These are phyloP conservation scores for Pseudorhombus dupliciocellatus DNA, from an alignment of 2,113 vertebrate species.

Conservation along the genomic window DNA sequence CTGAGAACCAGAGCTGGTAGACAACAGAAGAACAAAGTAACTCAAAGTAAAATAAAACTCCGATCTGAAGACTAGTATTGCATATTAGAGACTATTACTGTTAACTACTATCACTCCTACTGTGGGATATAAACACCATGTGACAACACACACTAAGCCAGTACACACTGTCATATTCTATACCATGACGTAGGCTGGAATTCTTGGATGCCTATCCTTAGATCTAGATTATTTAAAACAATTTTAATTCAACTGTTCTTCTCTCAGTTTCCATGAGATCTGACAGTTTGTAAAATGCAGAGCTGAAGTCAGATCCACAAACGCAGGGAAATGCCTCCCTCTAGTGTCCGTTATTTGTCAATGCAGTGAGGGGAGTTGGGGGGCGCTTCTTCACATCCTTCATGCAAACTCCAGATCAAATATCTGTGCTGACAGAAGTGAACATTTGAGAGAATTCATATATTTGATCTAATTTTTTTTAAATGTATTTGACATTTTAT, in stretches of 20 bases:
- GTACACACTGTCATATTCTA: neutral
- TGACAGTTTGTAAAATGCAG: neutral
- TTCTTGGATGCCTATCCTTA: neutral
- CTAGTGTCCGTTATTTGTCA: constrained; percentile 58
- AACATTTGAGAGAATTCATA: neutral
- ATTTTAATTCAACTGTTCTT: neutral
- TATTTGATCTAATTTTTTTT: no score
- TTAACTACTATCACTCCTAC: neutral
- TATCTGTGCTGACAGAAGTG: neutral
- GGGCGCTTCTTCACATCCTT: neutral
- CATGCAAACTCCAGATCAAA: neutral
- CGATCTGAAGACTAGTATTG: neutral
- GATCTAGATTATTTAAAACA: neutral
- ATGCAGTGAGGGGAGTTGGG: constrained; percentile 8
- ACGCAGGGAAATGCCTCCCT: constrained; percentile 60
- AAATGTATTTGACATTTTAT: no score
- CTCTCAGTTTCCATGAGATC: neutral
- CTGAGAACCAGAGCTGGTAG: neutral
- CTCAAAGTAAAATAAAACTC: neutral
- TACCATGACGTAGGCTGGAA: neutral
- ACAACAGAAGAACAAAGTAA: neutral
- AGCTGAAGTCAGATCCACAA: neutral
- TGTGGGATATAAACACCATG: neutral
- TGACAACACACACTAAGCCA: neutral
- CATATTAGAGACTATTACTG: neutral